A percentile compares a stretch with the other conserved stretches of the same genome.
These are phyloP conservation scores for Melipona bicolor DNA, from an alignment of 2,888 invertebrate genomes.

Conservation along the genomic window DNA sequence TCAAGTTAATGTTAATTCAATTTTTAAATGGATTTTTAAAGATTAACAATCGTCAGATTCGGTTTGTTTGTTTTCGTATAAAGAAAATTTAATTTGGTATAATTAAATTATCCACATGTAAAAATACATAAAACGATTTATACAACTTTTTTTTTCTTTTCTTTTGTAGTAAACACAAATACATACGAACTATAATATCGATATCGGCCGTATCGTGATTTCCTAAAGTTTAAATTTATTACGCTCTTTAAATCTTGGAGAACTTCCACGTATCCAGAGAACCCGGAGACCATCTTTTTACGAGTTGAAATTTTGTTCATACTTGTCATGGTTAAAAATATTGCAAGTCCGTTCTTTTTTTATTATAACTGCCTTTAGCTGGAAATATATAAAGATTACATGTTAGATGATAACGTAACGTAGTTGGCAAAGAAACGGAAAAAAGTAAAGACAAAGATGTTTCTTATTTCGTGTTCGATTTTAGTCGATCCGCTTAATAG, in stretches of 20 bases:
- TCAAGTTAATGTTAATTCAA: neutral
- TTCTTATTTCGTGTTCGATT: neutral
- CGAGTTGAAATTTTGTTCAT: neutral
- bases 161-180: constrained; percentile 2
- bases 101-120: constrained; percentile 8
- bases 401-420: neutral
- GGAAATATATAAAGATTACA: constrained; percentile 16
- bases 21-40: neutral
- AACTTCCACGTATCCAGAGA: neutral
- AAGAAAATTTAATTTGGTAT: constrained; percentile 7
- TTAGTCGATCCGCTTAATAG: neutral
- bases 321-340: neutral
- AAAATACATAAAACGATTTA: constrained; percentile 12
- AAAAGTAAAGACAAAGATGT: neutral
- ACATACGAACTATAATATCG: neutral
- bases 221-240: neutral
- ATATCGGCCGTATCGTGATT: neutral
- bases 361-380: neutral
- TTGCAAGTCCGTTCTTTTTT: neutral
- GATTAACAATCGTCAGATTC: neutral
- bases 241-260: neutral
- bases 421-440: neutral
- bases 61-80: neutral
- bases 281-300: neutral
- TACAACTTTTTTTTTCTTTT: neutral